Evolutionary conservation across 2,797 vertebrate species (phyloP), one percentile per base, ranked within the genome.

Genomic region (Cuniculus paca): DNA sequence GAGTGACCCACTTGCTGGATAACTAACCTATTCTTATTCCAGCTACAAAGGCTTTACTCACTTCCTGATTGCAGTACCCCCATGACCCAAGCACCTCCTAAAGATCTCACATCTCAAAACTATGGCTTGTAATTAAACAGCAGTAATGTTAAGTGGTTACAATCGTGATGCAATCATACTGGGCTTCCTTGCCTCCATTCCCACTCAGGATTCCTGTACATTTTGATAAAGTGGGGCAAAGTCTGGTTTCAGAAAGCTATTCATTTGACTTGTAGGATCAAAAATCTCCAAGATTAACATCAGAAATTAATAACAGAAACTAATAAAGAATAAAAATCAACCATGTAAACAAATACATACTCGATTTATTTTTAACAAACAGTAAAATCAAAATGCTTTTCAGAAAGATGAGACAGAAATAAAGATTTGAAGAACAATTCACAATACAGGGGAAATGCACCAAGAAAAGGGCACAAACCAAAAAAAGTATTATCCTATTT

Each of bases 201-300:
- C 22, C 54, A 48, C 22, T 8, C 13, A 60, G 36, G 63, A 36
- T 48, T 74, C 50, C 48, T 63, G 13, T 11, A 83, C 11, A 39
- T 65, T 82, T 60, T 42, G 26, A 24, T 56, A 74, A 93, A 89
- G 12, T 48, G 1, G 13, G 12, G 58, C 42, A 50, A 50, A 75
- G 39, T 0, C 2, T 61, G 12, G 45, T 56, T 74, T 90, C 48
- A 63, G 24, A 77, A 50, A 75, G 28, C 58, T 78, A 63, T 24
- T 82, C 50, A 65, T 72, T 11, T 85, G 9, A 88, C 31, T 54
- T 72, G 2, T 16, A 54, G 60, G 75, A 60, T 92, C 26, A 39
- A 86, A 92, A n/a, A 34, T 78, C 79, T 95, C 82, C 79, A 58
- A 93, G 88, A 82, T 91, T 82, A 92, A 85, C 45, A 58, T 12